Conservation (phyloP, 2,113 vertebrate genomes). For the Epinephelus moara region DNA sequence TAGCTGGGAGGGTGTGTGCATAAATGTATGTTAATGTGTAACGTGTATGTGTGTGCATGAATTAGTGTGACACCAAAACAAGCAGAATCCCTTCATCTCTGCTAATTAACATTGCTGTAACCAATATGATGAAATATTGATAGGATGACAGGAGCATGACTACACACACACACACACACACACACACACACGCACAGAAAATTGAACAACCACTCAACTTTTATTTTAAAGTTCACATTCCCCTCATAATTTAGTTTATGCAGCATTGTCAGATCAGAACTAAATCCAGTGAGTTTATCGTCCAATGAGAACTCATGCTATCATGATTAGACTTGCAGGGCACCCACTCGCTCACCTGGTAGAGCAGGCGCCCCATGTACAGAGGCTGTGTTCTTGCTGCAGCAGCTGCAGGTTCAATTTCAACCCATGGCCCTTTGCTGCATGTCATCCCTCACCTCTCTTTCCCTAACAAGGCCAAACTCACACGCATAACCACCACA, state of each 20-base stretch:
- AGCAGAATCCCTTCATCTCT: slow-evolving; percentile 70
- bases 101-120: slow-evolving; percentile 74
- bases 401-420: no score
- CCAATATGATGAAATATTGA: slow-evolving; percentile 78
- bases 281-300: no score
- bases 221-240: not conserved
- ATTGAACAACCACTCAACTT: not conserved
- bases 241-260: not conserved
- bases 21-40: not conserved
- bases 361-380: no score
- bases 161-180: slow-evolving; percentile 16
- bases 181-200: slow-evolving; percentile 15
- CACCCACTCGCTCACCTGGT: no score
- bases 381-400: no score
- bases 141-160: slow-evolving; percentile 11
- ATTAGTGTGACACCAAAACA: slow-evolving; percentile 46
- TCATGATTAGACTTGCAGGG: no score
- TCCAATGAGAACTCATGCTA: no score
- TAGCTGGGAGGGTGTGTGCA: slow-evolving; percentile 11
- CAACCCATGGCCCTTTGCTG: no score
- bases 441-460: no score
- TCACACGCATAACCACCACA: no score
- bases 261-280: not conserved
- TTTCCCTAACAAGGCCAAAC: no score
- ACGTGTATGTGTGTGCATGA: not conserved